Evolutionary conservation across 2,113 vertebrate species (phyloP).

Genomic region (Osmerus mordax): DNA sequence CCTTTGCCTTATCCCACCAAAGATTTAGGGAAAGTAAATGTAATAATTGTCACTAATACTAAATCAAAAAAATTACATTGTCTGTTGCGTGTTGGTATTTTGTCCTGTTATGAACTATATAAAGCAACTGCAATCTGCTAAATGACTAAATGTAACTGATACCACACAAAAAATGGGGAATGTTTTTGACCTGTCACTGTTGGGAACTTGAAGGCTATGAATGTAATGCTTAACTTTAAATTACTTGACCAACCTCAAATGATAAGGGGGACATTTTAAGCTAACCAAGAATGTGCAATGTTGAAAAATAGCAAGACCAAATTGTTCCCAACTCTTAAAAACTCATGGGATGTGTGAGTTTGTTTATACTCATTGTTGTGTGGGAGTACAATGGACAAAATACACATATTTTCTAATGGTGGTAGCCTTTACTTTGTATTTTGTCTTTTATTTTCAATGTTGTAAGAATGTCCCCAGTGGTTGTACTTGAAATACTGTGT

Average conservation of each 20-base stretch:
- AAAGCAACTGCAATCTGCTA: conserved; percentile 15
- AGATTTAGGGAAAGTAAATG: conserved; percentile 29
- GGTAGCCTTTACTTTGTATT: too few relatives aligned
- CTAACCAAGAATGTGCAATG: too few relatives aligned
- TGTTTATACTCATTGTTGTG: neutral
- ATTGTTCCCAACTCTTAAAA: too few relatives aligned
- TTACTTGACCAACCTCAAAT: too few relatives aligned
- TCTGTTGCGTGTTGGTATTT: conserved; percentile 26
- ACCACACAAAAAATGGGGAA: conserved; percentile 2
- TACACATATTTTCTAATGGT: too few relatives aligned
- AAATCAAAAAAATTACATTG: conserved; percentile 20
- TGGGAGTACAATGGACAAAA: neutral
- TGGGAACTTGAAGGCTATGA: conserved; percentile 5
- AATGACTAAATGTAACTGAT: neutral
- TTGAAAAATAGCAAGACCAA: too few relatives aligned
- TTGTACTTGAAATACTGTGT: too few relatives aligned
- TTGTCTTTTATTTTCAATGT: too few relatives aligned
- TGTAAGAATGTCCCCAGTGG: too few relatives aligned
- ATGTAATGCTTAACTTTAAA: conserved; percentile 25
- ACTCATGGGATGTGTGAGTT: too few relatives aligned
- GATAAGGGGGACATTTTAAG: too few relatives aligned
- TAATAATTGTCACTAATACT: conserved; percentile 3
- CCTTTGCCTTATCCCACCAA: conserved; percentile 56
- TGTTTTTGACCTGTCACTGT: neutral
- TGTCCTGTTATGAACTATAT: conserved; percentile 9